These are phyloP conservation scores for Rafetus swinhoei DNA, from an alignment of 2,113 vertebrate genomes.

Conservation along the genomic window DNA sequence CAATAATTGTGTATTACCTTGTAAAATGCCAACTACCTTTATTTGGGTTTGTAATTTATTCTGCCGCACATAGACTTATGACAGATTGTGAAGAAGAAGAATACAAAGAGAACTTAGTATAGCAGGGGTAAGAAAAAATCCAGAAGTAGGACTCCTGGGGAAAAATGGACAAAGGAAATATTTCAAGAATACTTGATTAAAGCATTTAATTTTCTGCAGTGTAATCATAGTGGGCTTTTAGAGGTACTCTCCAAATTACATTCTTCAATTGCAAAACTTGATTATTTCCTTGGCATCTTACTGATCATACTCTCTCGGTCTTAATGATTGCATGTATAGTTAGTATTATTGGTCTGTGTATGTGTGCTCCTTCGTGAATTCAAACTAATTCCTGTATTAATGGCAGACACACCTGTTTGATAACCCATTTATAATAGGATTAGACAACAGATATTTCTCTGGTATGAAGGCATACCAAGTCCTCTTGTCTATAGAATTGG, in stretches of 20 bases:
- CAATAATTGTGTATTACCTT: background rate
- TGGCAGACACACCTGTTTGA: background rate
- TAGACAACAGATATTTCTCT: background rate
- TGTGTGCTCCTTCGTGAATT: background rate
- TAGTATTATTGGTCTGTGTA: background rate
- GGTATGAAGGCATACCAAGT: background rate
- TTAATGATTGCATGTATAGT: background rate
- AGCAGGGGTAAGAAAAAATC: background rate
- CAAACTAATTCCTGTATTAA: background rate
- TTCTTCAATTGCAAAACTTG: background rate
- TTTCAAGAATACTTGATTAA: background rate
- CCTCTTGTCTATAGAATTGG: background rate
- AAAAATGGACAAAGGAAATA: background rate
- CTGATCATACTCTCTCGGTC: background rate
- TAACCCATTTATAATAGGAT: background rate
- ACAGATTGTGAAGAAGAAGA: background rate
- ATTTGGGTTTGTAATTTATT: background rate
- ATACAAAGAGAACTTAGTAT: background rate
- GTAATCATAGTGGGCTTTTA: background rate
- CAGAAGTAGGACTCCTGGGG: background rate
- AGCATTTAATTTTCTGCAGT: too few relatives aligned
- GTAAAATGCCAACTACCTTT: background rate
- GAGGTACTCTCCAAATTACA: background rate
- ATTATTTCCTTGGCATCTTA: background rate
- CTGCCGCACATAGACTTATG: background rate